Percentiles rank a stretch among this genome's conserved stretches.
Conservation (phyloP, 2,888 invertebrate species). For the Habroteleia sp. region DNA sequence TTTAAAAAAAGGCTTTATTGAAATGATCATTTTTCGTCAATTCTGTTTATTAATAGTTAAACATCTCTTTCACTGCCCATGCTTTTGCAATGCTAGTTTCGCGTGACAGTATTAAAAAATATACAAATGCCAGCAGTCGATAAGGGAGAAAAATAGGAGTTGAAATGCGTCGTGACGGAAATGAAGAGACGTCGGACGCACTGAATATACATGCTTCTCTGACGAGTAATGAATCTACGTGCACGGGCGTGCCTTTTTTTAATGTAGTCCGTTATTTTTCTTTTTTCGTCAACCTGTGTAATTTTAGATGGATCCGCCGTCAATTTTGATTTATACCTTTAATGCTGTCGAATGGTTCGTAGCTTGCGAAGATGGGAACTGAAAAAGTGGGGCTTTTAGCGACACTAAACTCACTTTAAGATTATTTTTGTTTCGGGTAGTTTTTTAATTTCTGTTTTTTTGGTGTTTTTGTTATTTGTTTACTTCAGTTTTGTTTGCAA, state of each 20-base stretch:
- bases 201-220: constrained; percentile 41
- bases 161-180: constrained; percentile 45
- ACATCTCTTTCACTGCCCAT: not conserved
- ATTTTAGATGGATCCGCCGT: constrained; percentile 29
- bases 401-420: not conserved
- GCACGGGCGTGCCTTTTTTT: constrained; percentile 16
- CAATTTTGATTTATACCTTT: constrained; percentile 44
- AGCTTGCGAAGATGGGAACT: not conserved
- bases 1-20: too few species aligned
- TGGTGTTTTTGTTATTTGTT: too few species aligned
- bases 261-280: constrained; percentile 8
- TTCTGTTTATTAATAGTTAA: too few species aligned
- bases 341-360: constrained; percentile 9
- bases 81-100: not conserved
- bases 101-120: constrained; percentile 32
- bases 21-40: too few species aligned
- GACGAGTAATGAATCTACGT: constrained; percentile 47
- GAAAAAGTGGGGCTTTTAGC: not conserved
- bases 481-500: too few species aligned
- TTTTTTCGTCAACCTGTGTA: constrained; percentile 15
- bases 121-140: constrained; percentile 48
- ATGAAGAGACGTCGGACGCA: constrained; percentile 43
- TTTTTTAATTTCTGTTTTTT: not conserved
- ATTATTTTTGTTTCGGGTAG: not conserved
- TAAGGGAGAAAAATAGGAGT: constrained; percentile 53